A percentile compares a stretch with the other conserved stretches of the same genome.
phyloP scores from a whole-genome alignment of 2,888 invertebrate species.

The Hylaea fasciaria region DNA sequence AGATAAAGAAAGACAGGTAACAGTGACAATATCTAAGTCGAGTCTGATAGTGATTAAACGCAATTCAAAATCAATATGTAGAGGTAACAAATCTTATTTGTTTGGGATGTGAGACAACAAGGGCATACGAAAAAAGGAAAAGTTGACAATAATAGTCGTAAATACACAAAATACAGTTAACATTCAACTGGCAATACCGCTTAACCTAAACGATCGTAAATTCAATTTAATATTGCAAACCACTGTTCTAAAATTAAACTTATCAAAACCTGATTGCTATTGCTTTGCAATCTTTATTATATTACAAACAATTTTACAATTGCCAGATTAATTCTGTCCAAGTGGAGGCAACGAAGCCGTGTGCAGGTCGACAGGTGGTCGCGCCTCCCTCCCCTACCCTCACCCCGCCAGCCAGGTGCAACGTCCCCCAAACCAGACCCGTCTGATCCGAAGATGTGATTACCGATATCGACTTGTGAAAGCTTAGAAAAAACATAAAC shows the following conservation, averaged over 20 bases:
- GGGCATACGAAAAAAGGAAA: too few relatives aligned
- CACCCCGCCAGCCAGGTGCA: conserved; percentile 59
- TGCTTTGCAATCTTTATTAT: conserved; percentile 17
- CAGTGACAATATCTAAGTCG: too few relatives aligned
- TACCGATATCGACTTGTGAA: conserved; percentile 41
- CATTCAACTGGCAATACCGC: background rate
- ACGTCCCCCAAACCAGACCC: conserved; percentile 56
- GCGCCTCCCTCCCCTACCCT: conserved; percentile 23
- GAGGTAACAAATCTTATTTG: too few relatives aligned
- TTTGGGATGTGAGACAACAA: too few relatives aligned
- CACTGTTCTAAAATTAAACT: conserved; percentile 20
- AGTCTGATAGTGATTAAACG: too few relatives aligned
- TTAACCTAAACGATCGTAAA: conserved; percentile 5
- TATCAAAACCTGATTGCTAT: conserved; percentile 11
- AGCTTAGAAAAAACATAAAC: conserved; percentile 43
- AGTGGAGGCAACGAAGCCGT: conserved; percentile 39
- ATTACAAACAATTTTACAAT: conserved; percentile 20
- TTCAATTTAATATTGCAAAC: conserved; percentile 16
- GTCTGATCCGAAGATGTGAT: conserved; percentile 43
- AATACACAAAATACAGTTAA: background rate
- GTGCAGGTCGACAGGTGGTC: conserved; percentile 61
- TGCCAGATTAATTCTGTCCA: conserved; percentile 44
- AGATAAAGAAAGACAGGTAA: too few relatives aligned
- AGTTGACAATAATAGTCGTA: background rate
- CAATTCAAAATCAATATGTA: too few relatives aligned